These are phyloP conservation scores for Plutomurus gul DNA, from an alignment of 1,140 invertebrate species.

Conservation along the genomic window DNA sequence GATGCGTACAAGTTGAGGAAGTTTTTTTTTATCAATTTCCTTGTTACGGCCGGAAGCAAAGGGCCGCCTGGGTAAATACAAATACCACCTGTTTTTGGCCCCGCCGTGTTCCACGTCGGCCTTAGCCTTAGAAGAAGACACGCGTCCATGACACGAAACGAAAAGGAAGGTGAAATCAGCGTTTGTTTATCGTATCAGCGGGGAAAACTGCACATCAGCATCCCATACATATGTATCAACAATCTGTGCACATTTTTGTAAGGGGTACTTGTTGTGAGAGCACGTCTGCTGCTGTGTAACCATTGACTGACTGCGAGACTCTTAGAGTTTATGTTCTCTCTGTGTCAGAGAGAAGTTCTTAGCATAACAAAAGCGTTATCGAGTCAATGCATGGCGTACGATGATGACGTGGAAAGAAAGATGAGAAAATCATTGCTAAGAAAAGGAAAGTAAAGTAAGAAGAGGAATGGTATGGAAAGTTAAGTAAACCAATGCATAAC, in stretches of 20 bases:
- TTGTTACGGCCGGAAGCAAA: no score
- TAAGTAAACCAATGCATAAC: not conserved
- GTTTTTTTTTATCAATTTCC: no score
- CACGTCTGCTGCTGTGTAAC: no score
- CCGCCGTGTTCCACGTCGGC: not conserved
- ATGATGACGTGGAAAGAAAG: not conserved
- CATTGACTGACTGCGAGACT: no score
- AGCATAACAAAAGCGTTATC: not conserved
- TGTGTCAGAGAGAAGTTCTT: not conserved
- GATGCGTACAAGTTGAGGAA: no score
- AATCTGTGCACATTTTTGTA: slow-evolving; percentile 14
- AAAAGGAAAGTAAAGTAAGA: not conserved
- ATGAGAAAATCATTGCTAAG: not conserved
- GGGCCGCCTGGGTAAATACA: not conserved
- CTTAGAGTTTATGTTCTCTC: not conserved
- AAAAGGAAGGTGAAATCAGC: no score
- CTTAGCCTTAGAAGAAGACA: not conserved
- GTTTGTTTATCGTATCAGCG: no score
- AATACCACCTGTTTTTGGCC: slow-evolving; percentile 1
- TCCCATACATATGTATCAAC: slow-evolving; percentile 18
- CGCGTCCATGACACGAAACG: no score
- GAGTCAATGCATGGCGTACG: no score
- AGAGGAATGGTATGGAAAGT: no score
- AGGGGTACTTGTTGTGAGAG: no score
- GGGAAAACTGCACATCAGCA: no score